Conservation (phyloP, 2,888 invertebrate genomes). For the Eledone cirrhosa region DNA sequence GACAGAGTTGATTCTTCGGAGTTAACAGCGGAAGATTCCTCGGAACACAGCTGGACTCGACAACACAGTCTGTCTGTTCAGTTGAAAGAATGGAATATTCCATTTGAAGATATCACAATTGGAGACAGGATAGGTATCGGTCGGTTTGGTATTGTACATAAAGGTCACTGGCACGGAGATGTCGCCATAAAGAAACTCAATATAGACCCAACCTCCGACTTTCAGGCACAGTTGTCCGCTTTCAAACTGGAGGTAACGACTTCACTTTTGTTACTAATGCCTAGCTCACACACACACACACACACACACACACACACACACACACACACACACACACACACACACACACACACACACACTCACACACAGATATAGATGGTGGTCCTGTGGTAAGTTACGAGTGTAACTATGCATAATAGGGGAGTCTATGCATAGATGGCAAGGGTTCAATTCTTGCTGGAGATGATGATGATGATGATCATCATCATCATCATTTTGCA, state of each 20-base stretch:
- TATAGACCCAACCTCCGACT: conserved; percentile 80
- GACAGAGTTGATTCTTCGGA: conserved; percentile 83
- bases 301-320: no score
- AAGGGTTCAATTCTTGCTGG: no score
- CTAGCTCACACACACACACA: no score
- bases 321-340: no score
- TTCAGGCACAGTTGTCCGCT: conserved; percentile 86
- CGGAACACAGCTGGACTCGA: conserved; percentile 66
- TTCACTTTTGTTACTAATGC: not conserved
- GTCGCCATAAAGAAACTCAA: conserved; percentile 96
- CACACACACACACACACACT: no score
- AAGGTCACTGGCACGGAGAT: conserved; percentile 96
- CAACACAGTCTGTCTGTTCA: conserved; percentile 68
- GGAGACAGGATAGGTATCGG: conserved; percentile 90
- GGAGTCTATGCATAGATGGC: no score
- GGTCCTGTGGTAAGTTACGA: no score
- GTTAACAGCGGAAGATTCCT: conserved; percentile 64
- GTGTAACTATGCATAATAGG: no score
- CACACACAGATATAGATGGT: no score
- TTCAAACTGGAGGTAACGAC: conserved; percentile 86
- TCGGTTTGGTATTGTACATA: conserved; percentile 90
- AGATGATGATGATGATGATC: no score
- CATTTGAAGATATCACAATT: conserved; percentile 90
- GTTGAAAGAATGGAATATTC: conserved; percentile 91
- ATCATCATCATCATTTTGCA: no score